Evolutionary conservation across 2,113 vertebrate species (phyloP).

Genomic region (Phalacrocorax brasilianus): DNA sequence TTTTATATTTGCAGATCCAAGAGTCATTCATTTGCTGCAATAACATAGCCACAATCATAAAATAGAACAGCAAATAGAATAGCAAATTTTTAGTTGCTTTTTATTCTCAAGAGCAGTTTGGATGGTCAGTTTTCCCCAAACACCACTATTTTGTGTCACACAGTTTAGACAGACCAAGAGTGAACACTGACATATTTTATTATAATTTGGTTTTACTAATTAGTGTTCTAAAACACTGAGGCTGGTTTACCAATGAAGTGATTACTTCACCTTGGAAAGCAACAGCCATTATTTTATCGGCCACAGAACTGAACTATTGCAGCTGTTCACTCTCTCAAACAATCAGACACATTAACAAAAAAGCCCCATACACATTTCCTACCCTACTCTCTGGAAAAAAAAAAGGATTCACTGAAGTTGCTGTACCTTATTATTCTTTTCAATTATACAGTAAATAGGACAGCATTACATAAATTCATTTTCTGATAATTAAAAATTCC

Average conservation of each 20-base stretch:
- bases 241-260: slow-evolving; percentile 26
- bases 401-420: background rate
- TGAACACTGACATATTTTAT: background rate
- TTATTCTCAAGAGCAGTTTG: background rate
- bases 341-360: background rate
- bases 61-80: background rate
- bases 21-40: background rate
- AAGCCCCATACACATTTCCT: background rate
- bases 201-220: background rate
- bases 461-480: slow-evolving; percentile 22
- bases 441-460: background rate
- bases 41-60: background rate
- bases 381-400: background rate
- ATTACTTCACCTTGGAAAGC: slow-evolving; percentile 53
- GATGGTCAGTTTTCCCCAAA: background rate
- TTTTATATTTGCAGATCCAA: background rate
- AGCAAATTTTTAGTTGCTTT: background rate
- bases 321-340: background rate
- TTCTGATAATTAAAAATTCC: slow-evolving; percentile 32
- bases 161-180: background rate
- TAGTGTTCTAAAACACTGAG: slow-evolving; percentile 22
- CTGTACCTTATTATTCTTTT: background rate
- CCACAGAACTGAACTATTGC: slow-evolving; percentile 26
- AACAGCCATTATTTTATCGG: slow-evolving; percentile 43
- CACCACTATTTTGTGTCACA: background rate